Conservation (phyloP, 2,113 vertebrate genomes). For the Climacteris rufus region DNA sequence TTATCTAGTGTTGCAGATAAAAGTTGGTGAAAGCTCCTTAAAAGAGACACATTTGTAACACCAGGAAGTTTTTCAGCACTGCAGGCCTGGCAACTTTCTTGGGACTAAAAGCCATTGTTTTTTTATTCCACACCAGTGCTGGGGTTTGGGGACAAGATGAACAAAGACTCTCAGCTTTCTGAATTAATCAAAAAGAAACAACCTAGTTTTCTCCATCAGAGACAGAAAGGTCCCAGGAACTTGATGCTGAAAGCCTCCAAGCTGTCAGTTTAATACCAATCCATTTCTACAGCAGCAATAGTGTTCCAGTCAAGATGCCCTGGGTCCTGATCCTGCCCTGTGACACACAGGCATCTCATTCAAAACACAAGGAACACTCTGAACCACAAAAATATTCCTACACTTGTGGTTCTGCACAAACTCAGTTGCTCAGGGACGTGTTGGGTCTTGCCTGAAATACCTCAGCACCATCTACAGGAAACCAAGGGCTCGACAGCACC, state of each 20-base stretch:
- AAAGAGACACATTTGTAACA: background rate
- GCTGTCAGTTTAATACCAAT: background rate
- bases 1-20: background rate
- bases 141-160: background rate
- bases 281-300: background rate
- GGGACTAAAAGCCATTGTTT: background rate
- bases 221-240: background rate
- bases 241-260: background rate
- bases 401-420: background rate
- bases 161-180: background rate
- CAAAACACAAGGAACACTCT: background rate
- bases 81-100: background rate
- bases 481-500: background rate
- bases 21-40: background rate
- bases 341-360: background rate
- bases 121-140: background rate
- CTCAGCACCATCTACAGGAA: constrained; percentile 64
- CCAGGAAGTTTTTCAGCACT: background rate
- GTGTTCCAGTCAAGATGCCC: background rate
- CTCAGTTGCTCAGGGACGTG: background rate
- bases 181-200: background rate
- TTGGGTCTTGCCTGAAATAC: constrained; percentile 36
- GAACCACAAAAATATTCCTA: background rate
- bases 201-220: background rate
- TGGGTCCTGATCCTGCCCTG: background rate